Percentiles rank a stretch among this genome's conserved stretches.
These are phyloP conservation scores for Sacculina carcini DNA, from an alignment of 2,888 invertebrate genomes.

Conservation along the genomic window DNA sequence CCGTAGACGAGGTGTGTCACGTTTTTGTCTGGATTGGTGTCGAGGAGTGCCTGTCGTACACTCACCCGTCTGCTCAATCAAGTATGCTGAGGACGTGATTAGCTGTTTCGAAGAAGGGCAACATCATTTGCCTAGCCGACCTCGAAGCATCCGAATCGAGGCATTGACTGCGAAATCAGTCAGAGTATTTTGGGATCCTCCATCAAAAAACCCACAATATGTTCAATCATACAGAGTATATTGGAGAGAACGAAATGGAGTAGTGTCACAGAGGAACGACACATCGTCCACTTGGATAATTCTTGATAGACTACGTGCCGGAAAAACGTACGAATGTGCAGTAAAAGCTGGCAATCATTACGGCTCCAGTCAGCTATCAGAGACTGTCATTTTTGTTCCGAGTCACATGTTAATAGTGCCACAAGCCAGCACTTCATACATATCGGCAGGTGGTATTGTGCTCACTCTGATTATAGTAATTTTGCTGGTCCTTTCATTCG, in stretches of 20 bases:
- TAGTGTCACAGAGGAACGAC: slow-evolving; percentile 36
- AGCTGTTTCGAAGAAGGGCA: slow-evolving; percentile 55
- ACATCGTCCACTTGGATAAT: slow-evolving; percentile 41
- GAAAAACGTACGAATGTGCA: slow-evolving; percentile 46
- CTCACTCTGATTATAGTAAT: too few species aligned
- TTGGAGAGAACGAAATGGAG: slow-evolving; percentile 38
- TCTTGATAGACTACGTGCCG: slow-evolving; percentile 39
- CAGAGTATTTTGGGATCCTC: slow-evolving; percentile 45
- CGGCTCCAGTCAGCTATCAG: slow-evolving; percentile 47
- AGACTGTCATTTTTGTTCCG: slow-evolving; percentile 38
- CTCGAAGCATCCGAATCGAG: slow-evolving; percentile 33
- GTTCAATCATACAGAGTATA: slow-evolving; percentile 58
- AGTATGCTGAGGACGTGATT: slow-evolving; percentile 44
- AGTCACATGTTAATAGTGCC: too few species aligned
- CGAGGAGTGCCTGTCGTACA: slow-evolving; percentile 33
- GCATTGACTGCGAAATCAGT: slow-evolving; percentile 31
- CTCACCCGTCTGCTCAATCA: slow-evolving; percentile 32
- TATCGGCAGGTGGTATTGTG: too few species aligned
- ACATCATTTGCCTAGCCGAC: slow-evolving; percentile 46
- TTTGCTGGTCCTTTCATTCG: too few species aligned
- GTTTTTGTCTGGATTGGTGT: slow-evolving; percentile 57
- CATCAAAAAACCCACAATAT: slow-evolving; percentile 49
- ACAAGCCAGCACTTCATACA: too few species aligned
- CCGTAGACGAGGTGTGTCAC: slow-evolving; percentile 46
- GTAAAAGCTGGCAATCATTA: slow-evolving; percentile 53